Conservation (phyloP, 2,888 invertebrate genomes). For the Cremastinae sp. region DNA sequence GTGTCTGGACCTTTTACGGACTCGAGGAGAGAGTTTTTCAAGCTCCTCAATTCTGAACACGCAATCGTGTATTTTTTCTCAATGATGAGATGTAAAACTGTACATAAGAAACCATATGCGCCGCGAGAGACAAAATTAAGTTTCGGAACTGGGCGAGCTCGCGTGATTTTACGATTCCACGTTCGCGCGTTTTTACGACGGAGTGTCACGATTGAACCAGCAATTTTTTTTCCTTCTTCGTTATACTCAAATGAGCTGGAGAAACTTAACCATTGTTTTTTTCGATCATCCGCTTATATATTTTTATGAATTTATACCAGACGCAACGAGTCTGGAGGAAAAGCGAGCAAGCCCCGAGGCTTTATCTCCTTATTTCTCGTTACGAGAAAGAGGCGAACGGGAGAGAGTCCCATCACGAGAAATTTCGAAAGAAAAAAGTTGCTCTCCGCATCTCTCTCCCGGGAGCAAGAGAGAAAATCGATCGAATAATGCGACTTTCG, state of each 20-base stretch:
- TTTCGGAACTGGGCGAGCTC: too few species aligned
- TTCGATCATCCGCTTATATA: not conserved
- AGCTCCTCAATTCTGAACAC: too few species aligned
- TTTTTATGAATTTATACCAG: not conserved
- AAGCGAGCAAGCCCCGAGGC: not conserved
- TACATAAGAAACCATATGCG: too few species aligned
- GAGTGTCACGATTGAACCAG: not conserved
- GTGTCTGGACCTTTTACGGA: conserved; percentile 8
- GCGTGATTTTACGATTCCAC: conserved; percentile 43
- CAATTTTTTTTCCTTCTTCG: conserved; percentile 10
- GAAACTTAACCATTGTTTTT: conserved; percentile 34
- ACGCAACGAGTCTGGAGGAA: not conserved
- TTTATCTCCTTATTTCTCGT: not conserved
- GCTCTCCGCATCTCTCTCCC: not conserved
- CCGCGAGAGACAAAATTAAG: too few species aligned
- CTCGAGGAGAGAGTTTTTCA: not conserved
- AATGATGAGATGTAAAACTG: too few species aligned
- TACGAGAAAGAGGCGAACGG: not conserved
- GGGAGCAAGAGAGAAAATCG: not conserved
- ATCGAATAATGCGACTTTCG: conserved; percentile 37
- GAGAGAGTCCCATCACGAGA: conserved; percentile 12
- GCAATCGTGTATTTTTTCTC: conserved; percentile 11
- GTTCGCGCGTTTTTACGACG: conserved; percentile 46
- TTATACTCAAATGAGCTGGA: too few species aligned
- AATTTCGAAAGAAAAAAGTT: conserved; percentile 1